Evolutionary conservation across 2,113 vertebrate genomes (phyloP).

Genomic region (Pelusios castaneus): DNA sequence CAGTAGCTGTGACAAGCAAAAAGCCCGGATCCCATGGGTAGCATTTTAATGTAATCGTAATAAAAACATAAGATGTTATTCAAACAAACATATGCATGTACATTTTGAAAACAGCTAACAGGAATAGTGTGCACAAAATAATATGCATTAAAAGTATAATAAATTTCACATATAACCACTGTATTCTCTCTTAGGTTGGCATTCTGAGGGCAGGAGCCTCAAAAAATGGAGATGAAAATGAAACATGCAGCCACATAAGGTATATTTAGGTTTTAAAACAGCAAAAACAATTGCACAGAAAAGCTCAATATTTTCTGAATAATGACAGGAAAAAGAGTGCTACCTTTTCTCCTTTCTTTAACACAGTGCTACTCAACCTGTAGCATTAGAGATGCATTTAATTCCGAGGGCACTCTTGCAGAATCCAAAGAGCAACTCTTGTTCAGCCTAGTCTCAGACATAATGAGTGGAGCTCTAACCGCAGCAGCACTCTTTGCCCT

Average conservation of each 20-base stretch:
- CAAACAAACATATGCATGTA: background rate
- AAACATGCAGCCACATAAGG: background rate
- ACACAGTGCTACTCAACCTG: background rate
- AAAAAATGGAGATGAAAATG: background rate
- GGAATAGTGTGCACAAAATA: background rate
- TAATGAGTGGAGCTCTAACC: background rate
- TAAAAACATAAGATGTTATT: background rate
- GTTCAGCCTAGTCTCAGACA: background rate
- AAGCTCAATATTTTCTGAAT: background rate
- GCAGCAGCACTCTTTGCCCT: background rate
- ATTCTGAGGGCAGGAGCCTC: background rate
- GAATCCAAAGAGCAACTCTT: background rate
- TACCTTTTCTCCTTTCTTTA: background rate
- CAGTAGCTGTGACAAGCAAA: background rate
- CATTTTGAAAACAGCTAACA: background rate
- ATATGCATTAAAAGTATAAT: background rate
- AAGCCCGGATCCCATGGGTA: background rate
- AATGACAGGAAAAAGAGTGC: background rate
- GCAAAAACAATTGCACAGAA: background rate
- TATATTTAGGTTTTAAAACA: background rate
- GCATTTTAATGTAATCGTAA: background rate
- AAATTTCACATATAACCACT: background rate
- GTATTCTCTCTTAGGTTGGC: background rate
- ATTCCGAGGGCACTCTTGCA: background rate
- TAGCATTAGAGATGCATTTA: background rate